Evolutionary conservation across 2,113 vertebrate genomes (phyloP), one percentile per base, ranked within the genome.

Genomic region (Microtus pennsylvanicus): DNA sequence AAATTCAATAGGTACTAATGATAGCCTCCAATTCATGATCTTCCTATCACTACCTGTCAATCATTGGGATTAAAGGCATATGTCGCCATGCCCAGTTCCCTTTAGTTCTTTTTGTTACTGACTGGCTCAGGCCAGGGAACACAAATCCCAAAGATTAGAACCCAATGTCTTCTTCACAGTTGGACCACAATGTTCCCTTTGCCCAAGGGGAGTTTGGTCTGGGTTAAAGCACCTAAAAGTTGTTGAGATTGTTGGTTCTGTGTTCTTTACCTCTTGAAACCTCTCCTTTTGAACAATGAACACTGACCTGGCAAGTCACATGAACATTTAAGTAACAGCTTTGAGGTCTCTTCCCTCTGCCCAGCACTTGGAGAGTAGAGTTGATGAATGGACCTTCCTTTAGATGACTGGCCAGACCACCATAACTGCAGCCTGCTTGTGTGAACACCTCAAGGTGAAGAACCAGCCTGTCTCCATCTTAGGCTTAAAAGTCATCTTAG

Each of bases 331-430:
- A 58, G 7, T 7, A n/a, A 35, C 33, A 13, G 52, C 19, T 35
- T 4, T 38, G 3, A 38, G 10, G 11, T 5, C 4, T 0, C 28
- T 38, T 82, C 5, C 2, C 21, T n/a, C 33, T 14, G 21, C 0
- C 11, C 22, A 82, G 0, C 2, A 17, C 16, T 55, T 26, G 9
- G 5, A 33, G 5, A 0, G 0, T n/a, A 5, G 35, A 61, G 0
- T 35, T 55, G 35, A 82, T 1, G 13, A 58, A 82, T 19, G 5
- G 52, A n/a, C 3, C 1, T 2, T 14, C 4, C 12, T 61, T 16
- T 42, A 8, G 10, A 61, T 58, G 35, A 61, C 2, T 61, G 11
- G 35, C 19, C 33, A 14, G 55, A 61, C 21, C 16, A 21, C 22
- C 22, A n/a, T 55, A 50, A 7, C 1, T 1, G 11, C 80, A 38